These are phyloP conservation scores for Chionomys nivalis DNA, from an alignment of 2,113 vertebrate species.

Conservation along the genomic window DNA sequence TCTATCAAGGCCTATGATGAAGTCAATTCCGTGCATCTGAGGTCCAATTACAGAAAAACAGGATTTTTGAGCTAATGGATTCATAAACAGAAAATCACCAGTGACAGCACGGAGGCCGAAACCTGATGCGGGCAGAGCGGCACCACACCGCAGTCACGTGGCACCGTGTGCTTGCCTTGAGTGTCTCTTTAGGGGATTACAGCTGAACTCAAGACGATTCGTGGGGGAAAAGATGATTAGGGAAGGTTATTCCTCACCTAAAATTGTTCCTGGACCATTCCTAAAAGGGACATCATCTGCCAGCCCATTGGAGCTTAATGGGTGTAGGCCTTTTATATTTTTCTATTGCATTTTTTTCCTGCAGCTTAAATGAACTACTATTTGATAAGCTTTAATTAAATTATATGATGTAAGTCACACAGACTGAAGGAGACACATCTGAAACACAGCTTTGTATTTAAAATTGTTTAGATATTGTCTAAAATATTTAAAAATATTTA, in stretches of 20 bases:
- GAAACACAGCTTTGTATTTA: constrained; percentile 33
- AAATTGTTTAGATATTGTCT: background rate
- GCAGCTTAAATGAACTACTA: background rate
- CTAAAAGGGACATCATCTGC: background rate
- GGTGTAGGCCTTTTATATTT: background rate
- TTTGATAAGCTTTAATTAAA: constrained; percentile 35
- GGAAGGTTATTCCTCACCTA: background rate
- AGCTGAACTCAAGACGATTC: constrained; percentile 4
- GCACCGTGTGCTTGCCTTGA: background rate
- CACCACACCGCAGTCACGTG: background rate
- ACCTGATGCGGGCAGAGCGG: background rate
- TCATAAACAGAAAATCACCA: constrained; percentile 43
- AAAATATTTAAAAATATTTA: background rate
- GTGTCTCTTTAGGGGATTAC: background rate
- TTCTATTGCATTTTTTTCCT: background rate
- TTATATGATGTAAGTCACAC: constrained; percentile 1
- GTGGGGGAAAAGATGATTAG: background rate
- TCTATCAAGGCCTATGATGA: constrained; percentile 44
- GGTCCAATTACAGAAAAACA: constrained; percentile 54
- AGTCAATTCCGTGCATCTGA: constrained; percentile 39
- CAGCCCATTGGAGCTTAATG: background rate
- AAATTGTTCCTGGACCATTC: constrained; percentile 25
- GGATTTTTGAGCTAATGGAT: constrained; percentile 52
- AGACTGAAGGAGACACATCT: background rate
- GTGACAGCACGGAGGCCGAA: background rate